phyloP scores from a whole-genome alignment of 2,888 invertebrate genomes.

The Trachelus tabidus region DNA sequence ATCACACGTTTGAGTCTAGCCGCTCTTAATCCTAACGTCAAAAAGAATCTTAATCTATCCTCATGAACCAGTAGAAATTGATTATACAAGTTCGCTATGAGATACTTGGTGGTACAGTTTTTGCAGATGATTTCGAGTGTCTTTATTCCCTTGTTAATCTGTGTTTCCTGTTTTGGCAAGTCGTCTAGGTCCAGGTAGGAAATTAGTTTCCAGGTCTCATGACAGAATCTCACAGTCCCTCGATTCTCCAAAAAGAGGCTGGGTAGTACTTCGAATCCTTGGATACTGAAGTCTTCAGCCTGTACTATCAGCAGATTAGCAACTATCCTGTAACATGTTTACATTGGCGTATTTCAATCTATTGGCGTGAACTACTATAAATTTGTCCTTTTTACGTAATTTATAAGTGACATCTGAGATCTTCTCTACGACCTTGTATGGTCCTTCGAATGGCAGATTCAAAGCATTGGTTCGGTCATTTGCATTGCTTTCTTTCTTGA shows the following conservation, averaged over 20 bases:
- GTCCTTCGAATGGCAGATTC: conserved; percentile 16
- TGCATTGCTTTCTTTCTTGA: conserved; percentile 14
- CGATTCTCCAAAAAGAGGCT: conserved; percentile 8
- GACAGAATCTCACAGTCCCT: not conserved
- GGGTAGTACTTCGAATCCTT: not conserved
- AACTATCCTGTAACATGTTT: conserved; percentile 19
- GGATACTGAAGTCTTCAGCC: not conserved
- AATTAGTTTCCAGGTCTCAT: conserved; percentile 4
- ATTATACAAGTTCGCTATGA: conserved; percentile 1
- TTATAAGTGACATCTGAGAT: conserved; percentile 17
- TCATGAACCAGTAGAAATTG: conserved; percentile 3
- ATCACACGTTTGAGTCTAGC: not conserved
- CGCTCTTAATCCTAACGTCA: not conserved
- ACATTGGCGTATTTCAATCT: conserved; percentile 21
- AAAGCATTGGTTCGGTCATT: conserved; percentile 15
- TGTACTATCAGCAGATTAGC: not conserved
- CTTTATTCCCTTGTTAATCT: not conserved
- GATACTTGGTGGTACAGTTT: conserved; percentile 3
- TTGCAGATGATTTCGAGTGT: not conserved
- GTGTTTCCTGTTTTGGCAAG: conserved; percentile 7
- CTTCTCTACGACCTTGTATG: conserved; percentile 12
- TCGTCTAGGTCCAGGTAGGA: conserved; percentile 13
- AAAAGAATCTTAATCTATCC: not conserved
- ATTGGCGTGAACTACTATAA: conserved; percentile 16
- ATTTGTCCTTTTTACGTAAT: conserved; percentile 12